Conservation (phyloP, 1,140 invertebrate species). For the Colletes latitarsis region DNA sequence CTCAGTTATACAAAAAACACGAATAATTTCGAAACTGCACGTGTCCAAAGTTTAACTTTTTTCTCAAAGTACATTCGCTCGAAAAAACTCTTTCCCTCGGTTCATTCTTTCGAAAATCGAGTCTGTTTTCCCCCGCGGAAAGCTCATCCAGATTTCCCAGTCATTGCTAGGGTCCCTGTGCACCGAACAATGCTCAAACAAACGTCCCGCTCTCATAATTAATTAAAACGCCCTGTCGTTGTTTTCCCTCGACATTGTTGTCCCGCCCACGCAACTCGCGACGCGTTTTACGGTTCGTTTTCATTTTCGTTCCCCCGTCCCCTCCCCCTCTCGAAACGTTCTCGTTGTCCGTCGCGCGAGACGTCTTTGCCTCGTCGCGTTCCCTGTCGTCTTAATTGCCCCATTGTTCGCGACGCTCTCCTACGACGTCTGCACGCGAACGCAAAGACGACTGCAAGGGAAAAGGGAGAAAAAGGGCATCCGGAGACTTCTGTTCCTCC, state of each 20-base stretch:
- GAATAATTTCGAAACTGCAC: too few species aligned
- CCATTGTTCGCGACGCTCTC: slow-evolving; percentile 2
- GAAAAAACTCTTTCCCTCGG: too few species aligned
- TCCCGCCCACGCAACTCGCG: background rate
- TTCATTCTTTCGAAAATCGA: too few species aligned
- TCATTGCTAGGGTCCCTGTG: too few species aligned
- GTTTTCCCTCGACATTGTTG: background rate
- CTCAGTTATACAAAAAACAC: too few species aligned
- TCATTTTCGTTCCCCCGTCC: slow-evolving; percentile 2
- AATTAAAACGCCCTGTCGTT: background rate
- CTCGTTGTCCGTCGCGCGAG: background rate
- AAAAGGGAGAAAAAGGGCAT: background rate
- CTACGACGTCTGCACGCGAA: background rate
- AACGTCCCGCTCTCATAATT: background rate
- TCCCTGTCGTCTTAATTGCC: slow-evolving; percentile 13
- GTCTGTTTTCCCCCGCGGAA: too few species aligned
- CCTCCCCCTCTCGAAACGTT: background rate
- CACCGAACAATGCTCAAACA: too few species aligned
- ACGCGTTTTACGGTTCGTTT: background rate
- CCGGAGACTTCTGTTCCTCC: background rate
- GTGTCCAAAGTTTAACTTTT: too few species aligned
- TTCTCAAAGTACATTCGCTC: too few species aligned
- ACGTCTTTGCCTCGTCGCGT: background rate
- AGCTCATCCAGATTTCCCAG: too few species aligned
- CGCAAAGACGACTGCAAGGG: background rate